Percentiles rank a stretch among this genome's conserved stretches.
Evolutionary conservation across 2,888 invertebrate species (phyloP).

Genomic region (Melinaea menophilus): DNA sequence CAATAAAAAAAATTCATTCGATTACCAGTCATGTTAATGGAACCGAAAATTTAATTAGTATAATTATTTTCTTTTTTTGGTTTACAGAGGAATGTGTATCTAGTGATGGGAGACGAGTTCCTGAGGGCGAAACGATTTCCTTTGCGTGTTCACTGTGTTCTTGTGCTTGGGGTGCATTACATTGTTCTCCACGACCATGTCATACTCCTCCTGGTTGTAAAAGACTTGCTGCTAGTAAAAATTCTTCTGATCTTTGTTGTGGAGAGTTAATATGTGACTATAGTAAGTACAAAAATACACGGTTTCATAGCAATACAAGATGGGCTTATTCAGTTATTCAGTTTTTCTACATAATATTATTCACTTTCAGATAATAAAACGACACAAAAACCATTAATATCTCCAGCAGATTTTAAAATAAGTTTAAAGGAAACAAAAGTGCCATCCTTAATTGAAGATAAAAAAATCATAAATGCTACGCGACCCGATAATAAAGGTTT

Average conservation of each 20-base stretch:
- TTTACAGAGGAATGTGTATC: constrained; percentile 54
- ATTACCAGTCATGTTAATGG: too few species aligned
- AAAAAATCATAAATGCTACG: constrained; percentile 16
- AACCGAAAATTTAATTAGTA: too few species aligned
- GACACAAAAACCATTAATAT: constrained; percentile 32
- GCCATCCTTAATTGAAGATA: constrained; percentile 17
- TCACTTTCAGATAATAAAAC: constrained; percentile 48
- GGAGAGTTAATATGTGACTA: constrained; percentile 56
- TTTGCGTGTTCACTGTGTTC: constrained; percentile 57
- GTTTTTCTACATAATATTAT: too few species aligned
- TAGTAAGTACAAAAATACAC: constrained; percentile 38
- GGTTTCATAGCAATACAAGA: background rate
- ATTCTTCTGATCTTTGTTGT: constrained; percentile 51
- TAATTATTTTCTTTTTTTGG: background rate
- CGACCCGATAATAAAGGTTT: constrained; percentile 10
- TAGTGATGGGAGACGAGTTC: constrained; percentile 51
- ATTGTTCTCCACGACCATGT: constrained; percentile 53
- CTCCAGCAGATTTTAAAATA: constrained; percentile 32
- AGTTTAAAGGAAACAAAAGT: constrained; percentile 27
- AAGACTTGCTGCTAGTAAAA: constrained; percentile 36
- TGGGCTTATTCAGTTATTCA: too few species aligned
- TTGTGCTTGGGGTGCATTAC: constrained; percentile 57
- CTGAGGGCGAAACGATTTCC: constrained; percentile 49
- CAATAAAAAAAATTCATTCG: too few species aligned
- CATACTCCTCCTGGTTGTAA: constrained; percentile 42